These are phyloP conservation scores for Erebia palarica DNA, from an alignment of 2,888 invertebrate genomes.

Conservation along the genomic window DNA sequence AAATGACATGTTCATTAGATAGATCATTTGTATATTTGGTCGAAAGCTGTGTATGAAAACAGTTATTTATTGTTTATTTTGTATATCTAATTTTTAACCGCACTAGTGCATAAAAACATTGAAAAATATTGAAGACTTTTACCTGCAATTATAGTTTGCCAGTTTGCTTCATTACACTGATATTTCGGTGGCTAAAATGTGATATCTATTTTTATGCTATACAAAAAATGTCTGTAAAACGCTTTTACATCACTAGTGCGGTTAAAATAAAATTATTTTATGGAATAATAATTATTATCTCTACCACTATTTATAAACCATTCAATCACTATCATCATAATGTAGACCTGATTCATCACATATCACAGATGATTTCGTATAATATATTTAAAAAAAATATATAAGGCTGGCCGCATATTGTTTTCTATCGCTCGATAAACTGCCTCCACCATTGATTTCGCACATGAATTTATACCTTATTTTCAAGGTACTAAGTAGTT, in stretches of 20 bases:
- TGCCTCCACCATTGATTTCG: neutral
- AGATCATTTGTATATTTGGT: constrained; percentile 36
- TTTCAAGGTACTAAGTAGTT: too few relatives aligned
- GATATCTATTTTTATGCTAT: neutral
- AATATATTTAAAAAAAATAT: constrained; percentile 17
- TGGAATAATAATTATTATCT: neutral
- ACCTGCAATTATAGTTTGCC: too few relatives aligned
- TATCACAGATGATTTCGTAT: constrained; percentile 46
- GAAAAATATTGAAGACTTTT: neutral
- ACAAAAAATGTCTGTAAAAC: neutral
- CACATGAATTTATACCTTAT: neutral
- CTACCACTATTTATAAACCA: constrained; percentile 11
- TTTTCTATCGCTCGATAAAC: neutral
- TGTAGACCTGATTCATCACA: constrained; percentile 54
- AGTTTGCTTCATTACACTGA: neutral
- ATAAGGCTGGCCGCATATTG: neutral
- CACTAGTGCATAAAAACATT: neutral
- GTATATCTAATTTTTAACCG: constrained; percentile 11
- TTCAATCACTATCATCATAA: constrained; percentile 24
- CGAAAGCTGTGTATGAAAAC: constrained; percentile 16
- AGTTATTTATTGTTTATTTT: constrained; percentile 1
- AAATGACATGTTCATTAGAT: constrained; percentile 34
- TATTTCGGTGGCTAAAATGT: neutral
- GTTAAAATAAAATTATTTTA: neutral
- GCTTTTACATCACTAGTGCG: constrained; percentile 1